Conservation (phyloP, 2,113 vertebrate species). For the Alosa alosa region DNA sequence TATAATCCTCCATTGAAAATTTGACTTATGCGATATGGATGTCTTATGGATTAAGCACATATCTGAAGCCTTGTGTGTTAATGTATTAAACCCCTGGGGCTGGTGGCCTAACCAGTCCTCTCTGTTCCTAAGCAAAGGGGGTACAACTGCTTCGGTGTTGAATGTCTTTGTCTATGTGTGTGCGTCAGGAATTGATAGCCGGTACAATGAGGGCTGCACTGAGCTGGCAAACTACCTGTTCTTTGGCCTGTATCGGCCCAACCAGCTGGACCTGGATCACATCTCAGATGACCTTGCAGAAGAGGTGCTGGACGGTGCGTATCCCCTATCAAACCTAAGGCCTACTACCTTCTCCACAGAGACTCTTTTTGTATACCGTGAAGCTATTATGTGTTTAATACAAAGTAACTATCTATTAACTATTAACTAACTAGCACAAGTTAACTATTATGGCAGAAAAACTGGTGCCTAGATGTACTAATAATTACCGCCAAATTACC, state of each 20-base stretch:
- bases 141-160: background rate
- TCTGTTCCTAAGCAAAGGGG: background rate
- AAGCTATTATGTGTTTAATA: background rate
- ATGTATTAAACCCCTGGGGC: background rate
- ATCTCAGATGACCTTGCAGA: conserved; percentile 82
- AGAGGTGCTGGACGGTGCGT: conserved; percentile 89
- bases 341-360: background rate
- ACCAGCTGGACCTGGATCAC: conserved; percentile 76
- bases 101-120: background rate
- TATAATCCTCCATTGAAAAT: background rate
- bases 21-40: background rate
- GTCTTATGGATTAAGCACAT: background rate
- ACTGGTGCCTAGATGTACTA: no score
- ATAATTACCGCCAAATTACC: no score
- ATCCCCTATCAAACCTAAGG: background rate
- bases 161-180: conserved; percentile 1
- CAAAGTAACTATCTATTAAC: background rate
- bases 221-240: conserved; percentile 94
- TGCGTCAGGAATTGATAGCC: conserved; percentile 88
- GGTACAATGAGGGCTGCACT: conserved; percentile 92
- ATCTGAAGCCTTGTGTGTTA: background rate
- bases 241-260: conserved; percentile 87
- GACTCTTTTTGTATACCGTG: background rate
- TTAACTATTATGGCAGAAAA: no score
- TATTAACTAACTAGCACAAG: no score